Evolutionary conservation across 2,888 invertebrate genomes (phyloP), one percentile per base, ranked within the genome.

Genomic region (Lysandra coridon): DNA sequence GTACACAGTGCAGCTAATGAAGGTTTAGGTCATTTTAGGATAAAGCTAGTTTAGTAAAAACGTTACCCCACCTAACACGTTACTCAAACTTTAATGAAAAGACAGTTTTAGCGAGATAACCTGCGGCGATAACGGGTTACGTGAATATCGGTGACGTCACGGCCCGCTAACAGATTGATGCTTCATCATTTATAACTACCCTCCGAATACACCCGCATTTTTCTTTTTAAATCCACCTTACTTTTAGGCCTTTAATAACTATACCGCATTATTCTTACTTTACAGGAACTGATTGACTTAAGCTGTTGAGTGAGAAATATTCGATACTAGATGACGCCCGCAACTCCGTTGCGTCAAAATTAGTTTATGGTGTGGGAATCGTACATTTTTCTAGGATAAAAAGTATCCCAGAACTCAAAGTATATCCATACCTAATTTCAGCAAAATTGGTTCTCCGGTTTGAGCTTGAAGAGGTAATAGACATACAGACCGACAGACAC

Each of bases 121-220:
- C 5, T 69, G 14, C 69, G 69, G 30, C 17, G 33, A 69, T 69
- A 69, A 69, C 33, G 69, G 69, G 69, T 69, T 69, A 69, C 69
- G 69, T 69, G 33, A 69, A 37, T 30, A 30, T 64, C 64, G 64
- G 64, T 64, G 64, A 64, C 62, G 62, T 62, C 33, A 37, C 69
- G 69, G 37, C 30, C 37, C 69, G 12, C 69, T 69, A 69, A 37
- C 33, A 23, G 69, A 69, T 69, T 69, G 69, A 69, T 69, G 33
- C 69, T 37, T 69, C 30, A 69, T 69, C 33, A 37, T 69, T 69
- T 69, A 69, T 69, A 69, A 69, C 69, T 69, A 69, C 69, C 69
- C 69, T 69, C 17, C 33, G 17, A 37, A 69, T 37, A 69, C 30
- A 23, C 69, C 69, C 33, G 2, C 69, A 69, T 69, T 69, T 69